Percentiles rank a stretch among this genome's conserved stretches.
Conservation (phyloP, 23 tunicate genomes). For the Styela plicata region DNA sequence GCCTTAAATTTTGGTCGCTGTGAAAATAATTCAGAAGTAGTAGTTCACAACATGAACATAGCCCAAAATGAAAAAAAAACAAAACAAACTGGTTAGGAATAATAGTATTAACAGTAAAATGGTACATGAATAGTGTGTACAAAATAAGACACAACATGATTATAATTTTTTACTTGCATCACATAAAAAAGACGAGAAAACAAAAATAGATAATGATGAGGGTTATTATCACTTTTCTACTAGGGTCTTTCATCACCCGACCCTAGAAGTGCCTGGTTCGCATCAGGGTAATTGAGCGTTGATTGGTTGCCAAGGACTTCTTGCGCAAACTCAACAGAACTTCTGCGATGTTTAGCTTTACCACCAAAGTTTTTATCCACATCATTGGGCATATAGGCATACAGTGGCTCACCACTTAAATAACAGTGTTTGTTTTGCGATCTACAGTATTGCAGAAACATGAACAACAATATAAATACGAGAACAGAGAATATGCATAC, state of each 20-base stretch:
- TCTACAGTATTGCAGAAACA: constrained; percentile 4
- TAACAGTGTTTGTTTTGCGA: background rate
- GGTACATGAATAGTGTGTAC: too few relatives aligned
- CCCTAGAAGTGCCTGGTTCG: background rate
- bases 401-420: constrained; percentile 12
- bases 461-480: constrained; percentile 4
- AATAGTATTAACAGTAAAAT: too few relatives aligned
- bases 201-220: too few relatives aligned
- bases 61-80: too few relatives aligned
- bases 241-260: background rate
- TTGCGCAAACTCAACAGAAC: background rate
- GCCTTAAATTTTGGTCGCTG: too few relatives aligned
- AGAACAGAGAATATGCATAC: constrained; percentile 22
- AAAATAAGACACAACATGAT: too few relatives aligned
- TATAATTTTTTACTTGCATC: too few relatives aligned
- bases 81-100: too few relatives aligned
- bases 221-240: too few relatives aligned
- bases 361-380: background rate
- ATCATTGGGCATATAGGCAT: constrained; percentile 51
- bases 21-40: too few relatives aligned
- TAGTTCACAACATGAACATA: too few relatives aligned
- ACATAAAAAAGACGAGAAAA: too few relatives aligned
- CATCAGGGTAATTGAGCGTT: background rate
- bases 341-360: background rate
- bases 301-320: background rate